phyloP scores from a whole-genome alignment of 2,888 invertebrate genomes.

The Drosophila suboccidentalis region DNA sequence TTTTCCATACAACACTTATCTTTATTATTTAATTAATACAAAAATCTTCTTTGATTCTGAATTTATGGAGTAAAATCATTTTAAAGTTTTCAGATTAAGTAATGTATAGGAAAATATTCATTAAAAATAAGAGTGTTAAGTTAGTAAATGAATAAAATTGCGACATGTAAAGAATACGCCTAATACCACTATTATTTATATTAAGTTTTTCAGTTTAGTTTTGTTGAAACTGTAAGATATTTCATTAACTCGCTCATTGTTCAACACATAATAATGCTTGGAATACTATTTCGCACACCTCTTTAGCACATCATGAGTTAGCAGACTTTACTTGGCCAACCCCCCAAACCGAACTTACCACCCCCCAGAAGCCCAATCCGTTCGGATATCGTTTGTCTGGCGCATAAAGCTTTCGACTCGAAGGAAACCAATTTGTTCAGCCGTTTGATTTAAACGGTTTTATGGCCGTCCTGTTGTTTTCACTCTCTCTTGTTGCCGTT shows the following conservation, averaged over 20 bases:
- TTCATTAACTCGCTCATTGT: neutral
- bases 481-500: conserved; percentile 43
- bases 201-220: neutral
- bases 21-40: neutral
- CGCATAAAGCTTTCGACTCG: conserved; percentile 79
- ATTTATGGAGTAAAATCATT: neutral
- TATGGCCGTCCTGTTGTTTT: conserved; percentile 81
- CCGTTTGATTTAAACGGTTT: conserved; percentile 82
- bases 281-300: conserved; percentile 4
- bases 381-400: conserved; percentile 50
- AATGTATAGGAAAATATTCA: no score
- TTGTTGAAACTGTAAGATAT: neutral
- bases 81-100: neutral
- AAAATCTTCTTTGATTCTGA: neutral
- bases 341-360: conserved; percentile 23
- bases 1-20: neutral
- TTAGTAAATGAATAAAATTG: no score
- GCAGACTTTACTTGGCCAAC: conserved; percentile 31
- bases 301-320: conserved; percentile 46
- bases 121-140: no score
- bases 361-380: conserved; percentile 9
- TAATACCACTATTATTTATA: neutral
- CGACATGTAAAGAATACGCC: neutral
- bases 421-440: conserved; percentile 82
- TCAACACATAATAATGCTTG: neutral